phyloP scores from a whole-genome alignment of 2,113 vertebrate genomes.

The Zeus faber region DNA sequence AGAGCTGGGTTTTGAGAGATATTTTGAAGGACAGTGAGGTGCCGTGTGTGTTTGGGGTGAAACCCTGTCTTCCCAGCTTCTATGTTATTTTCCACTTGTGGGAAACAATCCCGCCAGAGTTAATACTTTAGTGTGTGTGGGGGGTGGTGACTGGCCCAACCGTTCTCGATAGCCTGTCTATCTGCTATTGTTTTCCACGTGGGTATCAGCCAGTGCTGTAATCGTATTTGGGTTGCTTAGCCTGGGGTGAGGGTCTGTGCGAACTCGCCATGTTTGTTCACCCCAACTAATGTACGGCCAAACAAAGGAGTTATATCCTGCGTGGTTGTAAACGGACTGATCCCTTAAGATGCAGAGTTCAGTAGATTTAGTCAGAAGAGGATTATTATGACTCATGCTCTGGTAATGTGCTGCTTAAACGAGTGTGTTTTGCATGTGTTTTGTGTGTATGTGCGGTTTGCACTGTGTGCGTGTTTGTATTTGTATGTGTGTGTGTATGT shows the following conservation, averaged over 20 bases:
- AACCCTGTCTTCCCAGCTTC: too few species aligned
- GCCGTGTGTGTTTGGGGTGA: too few species aligned
- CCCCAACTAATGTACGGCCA: slow-evolving; percentile 39
- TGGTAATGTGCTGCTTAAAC: slow-evolving; percentile 35
- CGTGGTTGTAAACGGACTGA: slow-evolving; percentile 41
- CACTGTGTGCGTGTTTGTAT: neutral
- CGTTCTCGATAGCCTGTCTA: too few species aligned
- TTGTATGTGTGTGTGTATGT: slow-evolving; percentile 3
- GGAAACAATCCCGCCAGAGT: too few species aligned
- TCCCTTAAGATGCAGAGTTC: slow-evolving; percentile 39
- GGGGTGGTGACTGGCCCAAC: too few species aligned
- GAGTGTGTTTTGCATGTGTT: slow-evolving; percentile 2
- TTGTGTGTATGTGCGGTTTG: slow-evolving; percentile 10
- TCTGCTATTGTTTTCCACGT: slow-evolving; percentile 38
- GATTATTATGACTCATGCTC: slow-evolving; percentile 56
- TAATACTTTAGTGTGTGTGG: too few species aligned
- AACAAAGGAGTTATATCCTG: slow-evolving; percentile 53
- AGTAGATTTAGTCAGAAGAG: slow-evolving; percentile 52
- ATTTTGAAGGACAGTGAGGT: too few species aligned
- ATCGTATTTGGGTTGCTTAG: slow-evolving; percentile 52
- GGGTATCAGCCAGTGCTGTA: slow-evolving; percentile 28
- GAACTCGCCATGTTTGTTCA: slow-evolving; percentile 47
- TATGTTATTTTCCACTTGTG: too few species aligned
- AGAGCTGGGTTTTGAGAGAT: too few species aligned
- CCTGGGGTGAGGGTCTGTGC: slow-evolving; percentile 26